Evolutionary conservation across 2,888 invertebrate genomes (phyloP), one percentile per base, ranked within the genome.

Genomic region (Phania funesta): DNA sequence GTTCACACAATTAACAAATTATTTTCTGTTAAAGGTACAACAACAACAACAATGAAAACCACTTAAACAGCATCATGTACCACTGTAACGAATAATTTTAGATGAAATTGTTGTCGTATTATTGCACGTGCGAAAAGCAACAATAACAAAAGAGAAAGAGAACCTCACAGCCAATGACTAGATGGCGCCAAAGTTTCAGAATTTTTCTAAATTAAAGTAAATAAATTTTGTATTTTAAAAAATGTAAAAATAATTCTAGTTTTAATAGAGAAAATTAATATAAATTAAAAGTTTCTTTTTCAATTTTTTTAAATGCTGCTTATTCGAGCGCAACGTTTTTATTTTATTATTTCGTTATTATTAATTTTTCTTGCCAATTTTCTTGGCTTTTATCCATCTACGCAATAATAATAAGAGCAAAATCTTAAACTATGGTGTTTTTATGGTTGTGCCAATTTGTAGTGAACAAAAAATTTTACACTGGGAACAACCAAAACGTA

Each of bases 361-460:
- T 74, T 38, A 24, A 18, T 24, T 24, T 65, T 52, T 65, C 41
- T n/a, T n/a, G 24, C 16, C 41, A 50, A 48, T 24, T 52, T 64
- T 73, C 50, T 83, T 85, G 85, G 85, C 85, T 50, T 44, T 20
- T 8, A 11, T 79, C 85, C 85, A 85, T 83, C 41, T 83, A 84
- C 85, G 85, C 85, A 85, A 84, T 68, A 76, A 64, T 60, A 41
- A n/a, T n/a, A n/a, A n/a, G 38, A 74, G 22, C 32, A 38, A 41
- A 62, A 74, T 54, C 13, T 70, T 35, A 46, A 65, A 65, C 26
- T 60, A 20, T 73, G 46, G 38, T 52, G 52, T 60, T 50, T 64
- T 50, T 46, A 35, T 56, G 24, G 35, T 65, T 29, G 46, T 22
- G 20, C 50, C 29, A 65, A 38, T 44, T 44, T 48, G 22, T 44